phyloP scores from a whole-genome alignment of 2,888 invertebrate genomes.

The Ceriagrion tenellum region DNA sequence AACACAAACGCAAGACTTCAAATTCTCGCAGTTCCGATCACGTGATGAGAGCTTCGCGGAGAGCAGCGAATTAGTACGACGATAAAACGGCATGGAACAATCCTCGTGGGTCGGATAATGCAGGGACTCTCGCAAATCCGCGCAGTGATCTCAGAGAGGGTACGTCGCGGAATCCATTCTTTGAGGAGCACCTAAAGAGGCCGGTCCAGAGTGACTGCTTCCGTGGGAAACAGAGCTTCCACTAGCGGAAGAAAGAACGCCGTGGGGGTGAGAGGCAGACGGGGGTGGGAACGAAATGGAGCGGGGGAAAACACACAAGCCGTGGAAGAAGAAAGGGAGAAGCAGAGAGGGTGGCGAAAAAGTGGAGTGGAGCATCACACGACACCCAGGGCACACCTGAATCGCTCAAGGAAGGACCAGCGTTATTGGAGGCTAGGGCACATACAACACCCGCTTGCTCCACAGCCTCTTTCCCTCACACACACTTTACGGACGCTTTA shows the following conservation, averaged over 20 bases:
- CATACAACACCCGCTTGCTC: not conserved
- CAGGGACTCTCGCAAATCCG: not conserved
- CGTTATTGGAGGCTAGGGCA: slow-evolving; percentile 33
- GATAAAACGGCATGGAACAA: not conserved
- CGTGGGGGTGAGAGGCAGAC: not conserved
- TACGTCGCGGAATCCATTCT: not conserved
- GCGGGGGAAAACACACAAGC: not conserved
- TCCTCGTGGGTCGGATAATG: not conserved
- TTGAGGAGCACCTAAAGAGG: not conserved
- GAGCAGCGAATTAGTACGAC: no score
- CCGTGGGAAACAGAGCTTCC: not conserved
- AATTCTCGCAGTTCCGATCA: no score
- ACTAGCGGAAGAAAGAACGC: not conserved
- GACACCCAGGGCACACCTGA: slow-evolving; percentile 66
- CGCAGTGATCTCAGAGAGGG: not conserved
- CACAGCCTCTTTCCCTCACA: not conserved
- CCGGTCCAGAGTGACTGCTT: not conserved
- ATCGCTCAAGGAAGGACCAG: slow-evolving; percentile 52
- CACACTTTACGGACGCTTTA: not conserved
- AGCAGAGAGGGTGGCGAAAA: not conserved
- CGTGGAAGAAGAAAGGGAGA: not conserved
- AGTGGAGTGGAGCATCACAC: not conserved
- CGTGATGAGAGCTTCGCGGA: no score
- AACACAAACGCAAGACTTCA: no score
- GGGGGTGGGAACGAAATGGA: not conserved